These are phyloP conservation scores for Bradypus variegatus DNA, from an alignment of 2,797 vertebrate genomes.

Conservation along the genomic window DNA sequence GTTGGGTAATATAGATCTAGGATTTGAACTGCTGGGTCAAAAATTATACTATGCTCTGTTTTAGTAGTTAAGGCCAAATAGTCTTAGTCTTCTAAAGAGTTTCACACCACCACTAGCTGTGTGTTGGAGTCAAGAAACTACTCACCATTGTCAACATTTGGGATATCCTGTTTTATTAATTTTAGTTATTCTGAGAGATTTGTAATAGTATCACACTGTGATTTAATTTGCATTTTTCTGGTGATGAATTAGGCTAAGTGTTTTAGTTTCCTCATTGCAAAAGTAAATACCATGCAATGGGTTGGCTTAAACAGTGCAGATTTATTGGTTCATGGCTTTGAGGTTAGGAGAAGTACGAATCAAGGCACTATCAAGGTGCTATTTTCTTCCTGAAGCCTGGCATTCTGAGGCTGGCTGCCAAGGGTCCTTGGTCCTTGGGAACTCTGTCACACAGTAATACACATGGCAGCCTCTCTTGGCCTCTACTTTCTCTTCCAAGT, in stretches of 20 bases:
- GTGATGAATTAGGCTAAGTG: constrained; percentile 34
- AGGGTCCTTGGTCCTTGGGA: too few species aligned
- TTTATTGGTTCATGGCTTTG: too few species aligned
- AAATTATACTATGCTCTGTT: background rate
- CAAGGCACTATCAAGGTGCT: too few species aligned
- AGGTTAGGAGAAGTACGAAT: too few species aligned
- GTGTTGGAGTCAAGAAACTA: background rate
- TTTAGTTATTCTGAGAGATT: constrained; percentile 10
- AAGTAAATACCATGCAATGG: too few species aligned
- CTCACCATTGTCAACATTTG: constrained; percentile 19
- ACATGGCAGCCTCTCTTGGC: too few species aligned
- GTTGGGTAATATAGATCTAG: background rate
- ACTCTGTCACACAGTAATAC: too few species aligned
- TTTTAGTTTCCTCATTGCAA: too few species aligned
- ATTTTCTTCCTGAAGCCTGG: too few species aligned
- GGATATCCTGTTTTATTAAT: background rate
- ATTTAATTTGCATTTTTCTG: constrained; percentile 40
- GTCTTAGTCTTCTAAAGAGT: background rate
- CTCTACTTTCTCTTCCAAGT: too few species aligned
- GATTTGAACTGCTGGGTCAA: background rate
- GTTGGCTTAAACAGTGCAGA: too few species aligned
- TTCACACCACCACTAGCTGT: background rate
- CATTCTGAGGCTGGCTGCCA: too few species aligned
- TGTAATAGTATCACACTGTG: background rate
- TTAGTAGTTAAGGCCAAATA: background rate